These are phyloP conservation scores for Sinella curviseta DNA, from an alignment of 1,140 invertebrate genomes.

Conservation along the genomic window DNA sequence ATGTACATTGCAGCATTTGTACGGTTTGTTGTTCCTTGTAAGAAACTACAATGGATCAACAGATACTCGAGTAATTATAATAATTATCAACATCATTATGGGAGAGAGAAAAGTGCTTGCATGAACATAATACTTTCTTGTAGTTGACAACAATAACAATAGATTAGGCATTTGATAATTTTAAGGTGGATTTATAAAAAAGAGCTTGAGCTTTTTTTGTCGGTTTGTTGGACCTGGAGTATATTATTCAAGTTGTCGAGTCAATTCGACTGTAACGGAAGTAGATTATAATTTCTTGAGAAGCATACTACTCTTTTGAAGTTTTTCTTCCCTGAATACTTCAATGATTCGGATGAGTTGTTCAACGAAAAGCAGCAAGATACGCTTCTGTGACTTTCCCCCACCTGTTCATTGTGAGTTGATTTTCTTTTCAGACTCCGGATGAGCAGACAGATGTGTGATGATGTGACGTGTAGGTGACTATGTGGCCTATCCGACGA, in stretches of 20 bases:
- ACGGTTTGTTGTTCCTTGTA: neutral
- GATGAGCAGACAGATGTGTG: slow-evolving; percentile 18
- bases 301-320: neutral
- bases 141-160: too few relatives aligned
- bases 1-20: neutral
- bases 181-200: too few relatives aligned
- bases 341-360: slow-evolving; percentile 10
- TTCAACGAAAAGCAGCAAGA: neutral
- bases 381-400: slow-evolving; percentile 16
- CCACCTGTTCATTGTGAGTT: slow-evolving; percentile 5
- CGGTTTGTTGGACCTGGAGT: neutral
- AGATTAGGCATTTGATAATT: too few relatives aligned
- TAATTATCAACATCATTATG: slow-evolving; percentile 15
- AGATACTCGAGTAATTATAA: slow-evolving; percentile 4
- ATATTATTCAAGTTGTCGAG: neutral
- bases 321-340: neutral
- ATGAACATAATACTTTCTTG: too few relatives aligned
- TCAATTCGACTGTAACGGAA: neutral
- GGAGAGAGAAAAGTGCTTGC: neutral
- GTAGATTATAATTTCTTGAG: slow-evolving; percentile 1
- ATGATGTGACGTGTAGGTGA: slow-evolving; percentile 2
- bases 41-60: neutral
- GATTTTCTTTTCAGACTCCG: neutral
- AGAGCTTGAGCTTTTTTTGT: neutral
- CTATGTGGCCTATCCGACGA: neutral